Base-by-base conservation (phyloP, 2,113 vertebrate genomes). In the Oreochromis spilurus region DNA sequence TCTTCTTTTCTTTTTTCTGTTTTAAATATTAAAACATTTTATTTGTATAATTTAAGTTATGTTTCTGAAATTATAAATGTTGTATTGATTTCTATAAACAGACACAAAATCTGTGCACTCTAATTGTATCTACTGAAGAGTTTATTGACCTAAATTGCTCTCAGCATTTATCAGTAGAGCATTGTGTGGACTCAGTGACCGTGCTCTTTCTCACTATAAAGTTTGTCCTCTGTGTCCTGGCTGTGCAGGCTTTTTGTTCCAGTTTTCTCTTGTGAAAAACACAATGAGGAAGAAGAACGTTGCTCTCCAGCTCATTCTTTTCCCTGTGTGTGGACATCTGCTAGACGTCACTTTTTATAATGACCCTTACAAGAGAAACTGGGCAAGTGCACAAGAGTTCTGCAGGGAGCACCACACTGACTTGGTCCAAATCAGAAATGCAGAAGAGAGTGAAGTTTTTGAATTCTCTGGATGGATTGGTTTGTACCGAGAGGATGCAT, bases 271-370 rank as follows among this genome's bases (percentile, higher is more conserved):
- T 67, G 19, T 38, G 10, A 38, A 67, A 55, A 79, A 29, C 43
- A 89, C 38, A 43, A 77, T 29, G 83, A 80, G 9, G 43, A 84
- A 21, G 1, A 34, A 83, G 24, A 24, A 24, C 3, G 4, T 70
- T 7, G 17, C 5, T 1, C 38, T 86, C 43, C 65, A 86, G 40
- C 60, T 88, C 13, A 2, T 62, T 14, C 45, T 80, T 36, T 58
- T 19, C 45, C 31, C 52, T 17, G 45, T 24, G 29, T 72, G 31
- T 60, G 26, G 3, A 36, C 8, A 7, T 9, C 11, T 13, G 3
- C 1, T 0, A 14, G 40, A 1, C 1, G 24, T 52, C 3, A 34
- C 1, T 3, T 1, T 52, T 2, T 7, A 29, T n/a, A 1, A 0
- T 5, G 0, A 16, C 0, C 1, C n/a, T 21, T 8, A 67, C 11